These are phyloP conservation scores for Drosophila maculinotata DNA, from an alignment of 2,888 invertebrate genomes.

Conservation along the genomic window DNA sequence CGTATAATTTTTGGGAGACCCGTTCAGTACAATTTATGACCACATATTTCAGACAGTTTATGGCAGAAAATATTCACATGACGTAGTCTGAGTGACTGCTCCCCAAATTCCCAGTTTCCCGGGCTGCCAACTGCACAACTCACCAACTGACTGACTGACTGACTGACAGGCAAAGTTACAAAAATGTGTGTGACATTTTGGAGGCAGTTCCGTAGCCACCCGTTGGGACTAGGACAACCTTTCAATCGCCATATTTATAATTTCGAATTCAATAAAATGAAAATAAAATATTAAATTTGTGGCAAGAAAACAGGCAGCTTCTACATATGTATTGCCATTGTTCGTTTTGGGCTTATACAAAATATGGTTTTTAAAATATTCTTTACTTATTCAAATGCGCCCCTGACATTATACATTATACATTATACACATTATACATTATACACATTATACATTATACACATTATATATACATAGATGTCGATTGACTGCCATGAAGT, in stretches of 20 bases:
- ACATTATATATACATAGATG: slow-evolving; percentile 10
- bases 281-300: slow-evolving; percentile 21
- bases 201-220: slow-evolving; percentile 39
- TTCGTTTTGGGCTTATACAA: slow-evolving; percentile 5
- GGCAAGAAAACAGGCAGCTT: slow-evolving; percentile 14
- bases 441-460: background rate
- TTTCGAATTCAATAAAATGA: slow-evolving; percentile 53
- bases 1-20: slow-evolving; percentile 29
- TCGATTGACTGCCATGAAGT: slow-evolving; percentile 73
- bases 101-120: background rate
- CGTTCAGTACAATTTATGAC: slow-evolving; percentile 63
- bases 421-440: background rate
- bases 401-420: slow-evolving; percentile 38
- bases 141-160: slow-evolving; percentile 41
- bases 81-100: slow-evolving; percentile 38
- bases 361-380: slow-evolving; percentile 59
- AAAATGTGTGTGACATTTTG: slow-evolving; percentile 61
- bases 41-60: slow-evolving; percentile 68
- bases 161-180: slow-evolving; percentile 52
- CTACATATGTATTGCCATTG: slow-evolving; percentile 29
- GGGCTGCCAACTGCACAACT: slow-evolving; percentile 17
- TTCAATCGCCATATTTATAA: slow-evolving; percentile 37
- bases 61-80: slow-evolving; percentile 63
- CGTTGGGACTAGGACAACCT: slow-evolving; percentile 31
- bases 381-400: slow-evolving; percentile 73